phyloP scores from a whole-genome alignment of 2,888 invertebrate genomes.

The Ornithoptera alexandrae region DNA sequence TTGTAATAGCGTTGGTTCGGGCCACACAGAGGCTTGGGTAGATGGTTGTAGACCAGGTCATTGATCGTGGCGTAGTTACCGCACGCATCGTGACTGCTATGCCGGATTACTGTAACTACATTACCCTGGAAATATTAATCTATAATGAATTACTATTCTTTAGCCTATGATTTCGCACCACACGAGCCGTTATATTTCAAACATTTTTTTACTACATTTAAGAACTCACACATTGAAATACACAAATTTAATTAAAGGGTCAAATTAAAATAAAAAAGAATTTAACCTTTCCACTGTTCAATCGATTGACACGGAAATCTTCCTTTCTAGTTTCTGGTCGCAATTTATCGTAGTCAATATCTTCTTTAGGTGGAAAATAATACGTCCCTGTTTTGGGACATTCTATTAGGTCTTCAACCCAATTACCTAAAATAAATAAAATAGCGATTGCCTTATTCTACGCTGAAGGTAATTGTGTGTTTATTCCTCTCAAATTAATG shows the following conservation, averaged over 20 bases:
- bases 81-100: constrained; percentile 67
- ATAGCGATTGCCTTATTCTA: not conserved
- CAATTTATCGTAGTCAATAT: constrained; percentile 53
- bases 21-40: constrained; percentile 73
- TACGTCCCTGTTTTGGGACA: constrained; percentile 58
- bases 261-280: not conserved
- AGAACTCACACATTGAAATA: not conserved
- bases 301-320: constrained; percentile 64
- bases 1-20: constrained; percentile 63
- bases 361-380: constrained; percentile 63
- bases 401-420: constrained; percentile 71
- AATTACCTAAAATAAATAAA: constrained; percentile 52
- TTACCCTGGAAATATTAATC: constrained; percentile 54
- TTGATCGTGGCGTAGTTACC: constrained; percentile 73
- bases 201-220: not conserved
- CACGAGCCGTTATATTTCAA: not conserved
- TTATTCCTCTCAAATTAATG: too few relatives aligned
- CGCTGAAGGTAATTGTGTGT: too few relatives aligned
- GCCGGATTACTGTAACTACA: constrained; percentile 56
- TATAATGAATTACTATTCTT: not conserved
- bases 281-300: constrained; percentile 56
- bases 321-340: constrained; percentile 59
- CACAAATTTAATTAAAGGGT: too few relatives aligned
- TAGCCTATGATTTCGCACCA: not conserved
- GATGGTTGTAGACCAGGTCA: constrained; percentile 77